A percentile compares a stretch with the other conserved stretches of the same genome.
These are phyloP conservation scores for Cylindroiulus punctatus DNA, from an alignment of 2,888 invertebrate genomes.

Conservation along the genomic window DNA sequence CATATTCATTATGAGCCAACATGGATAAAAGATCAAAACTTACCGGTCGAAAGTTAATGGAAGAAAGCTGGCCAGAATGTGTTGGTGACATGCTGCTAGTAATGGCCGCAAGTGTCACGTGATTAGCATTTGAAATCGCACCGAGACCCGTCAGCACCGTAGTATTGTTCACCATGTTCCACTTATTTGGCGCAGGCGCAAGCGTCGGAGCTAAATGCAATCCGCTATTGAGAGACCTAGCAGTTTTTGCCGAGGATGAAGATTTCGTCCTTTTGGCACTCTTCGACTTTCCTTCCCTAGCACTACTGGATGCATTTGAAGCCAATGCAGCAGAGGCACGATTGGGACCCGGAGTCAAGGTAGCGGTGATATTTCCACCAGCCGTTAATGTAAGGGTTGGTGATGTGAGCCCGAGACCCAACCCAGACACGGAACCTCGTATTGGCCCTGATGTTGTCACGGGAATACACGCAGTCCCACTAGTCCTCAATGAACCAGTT, in stretches of 20 bases:
- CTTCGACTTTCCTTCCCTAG: conserved; percentile 10
- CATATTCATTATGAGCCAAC: too few species aligned
- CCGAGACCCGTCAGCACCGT: conserved; percentile 57
- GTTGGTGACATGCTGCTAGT: conserved; percentile 50
- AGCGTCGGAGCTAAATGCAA: conserved; percentile 32
- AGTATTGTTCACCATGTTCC: conserved; percentile 57
- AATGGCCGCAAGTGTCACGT: conserved; percentile 30
- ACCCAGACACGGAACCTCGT: conserved; percentile 33
- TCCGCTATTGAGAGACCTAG: conserved; percentile 27
- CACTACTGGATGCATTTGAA: conserved; percentile 42
- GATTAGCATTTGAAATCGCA: conserved; percentile 56
- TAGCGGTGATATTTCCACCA: background rate
- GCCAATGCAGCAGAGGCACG: conserved; percentile 54
- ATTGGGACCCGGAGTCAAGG: conserved; percentile 31
- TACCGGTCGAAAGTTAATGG: conserved; percentile 50
- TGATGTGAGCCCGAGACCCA: conserved; percentile 45
- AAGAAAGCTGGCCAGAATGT: conserved; percentile 40
- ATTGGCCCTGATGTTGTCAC: conserved; percentile 40
- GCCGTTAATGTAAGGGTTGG: conserved; percentile 31
- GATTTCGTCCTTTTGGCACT: conserved; percentile 52
- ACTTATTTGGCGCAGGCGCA: conserved; percentile 30
- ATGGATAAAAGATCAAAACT: background rate
- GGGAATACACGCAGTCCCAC: conserved; percentile 35
- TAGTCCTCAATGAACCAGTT: conserved; percentile 51
- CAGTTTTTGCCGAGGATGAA: conserved; percentile 36